These are phyloP conservation scores for Gambusia holbrooki DNA, from an alignment of 2,113 vertebrate genomes.

Conservation along the genomic window DNA sequence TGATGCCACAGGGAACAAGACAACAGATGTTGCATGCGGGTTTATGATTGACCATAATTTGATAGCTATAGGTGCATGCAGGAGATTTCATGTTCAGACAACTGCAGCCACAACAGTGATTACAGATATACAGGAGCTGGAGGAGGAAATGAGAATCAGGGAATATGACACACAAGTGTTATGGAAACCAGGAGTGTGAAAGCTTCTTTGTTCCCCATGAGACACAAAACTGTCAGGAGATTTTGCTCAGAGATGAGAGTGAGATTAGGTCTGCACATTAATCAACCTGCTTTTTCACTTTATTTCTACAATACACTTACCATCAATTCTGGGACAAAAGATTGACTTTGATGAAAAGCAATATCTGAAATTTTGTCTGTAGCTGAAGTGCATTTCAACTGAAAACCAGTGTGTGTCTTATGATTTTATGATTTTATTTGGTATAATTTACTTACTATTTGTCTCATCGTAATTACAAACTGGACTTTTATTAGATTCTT, in stretches of 20 bases:
- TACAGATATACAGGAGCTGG: slow-evolving; percentile 51
- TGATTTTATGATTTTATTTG: no score
- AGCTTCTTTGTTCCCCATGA: slow-evolving; percentile 22
- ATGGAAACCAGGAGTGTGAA: slow-evolving; percentile 19
- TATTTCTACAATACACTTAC: not conserved
- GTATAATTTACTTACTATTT: not conserved
- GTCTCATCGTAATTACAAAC: not conserved
- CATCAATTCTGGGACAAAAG: not conserved
- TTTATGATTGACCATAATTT: slow-evolving; percentile 18
- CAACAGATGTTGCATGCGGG: slow-evolving; percentile 40
- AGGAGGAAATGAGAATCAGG: slow-evolving; percentile 51
- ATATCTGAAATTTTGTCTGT: no score
- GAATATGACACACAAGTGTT: slow-evolving; percentile 33
- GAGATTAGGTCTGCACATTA: not conserved
- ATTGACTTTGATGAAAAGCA: not conserved
- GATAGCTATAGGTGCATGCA: slow-evolving; percentile 11
- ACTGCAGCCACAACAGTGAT: slow-evolving; percentile 47
- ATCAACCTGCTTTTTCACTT: not conserved
- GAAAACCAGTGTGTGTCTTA: no score
- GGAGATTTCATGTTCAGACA: slow-evolving; percentile 55
- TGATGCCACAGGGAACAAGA: slow-evolving; percentile 17
- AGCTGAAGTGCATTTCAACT: no score
- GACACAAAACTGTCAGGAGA: slow-evolving; percentile 13
- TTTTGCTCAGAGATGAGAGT: not conserved
- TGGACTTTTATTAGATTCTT: not conserved